Percentiles rank a stretch among this genome's conserved stretches.
phyloP scores from a whole-genome alignment of 2,113 vertebrate genomes.

The Paraplagusia blochii region DNA sequence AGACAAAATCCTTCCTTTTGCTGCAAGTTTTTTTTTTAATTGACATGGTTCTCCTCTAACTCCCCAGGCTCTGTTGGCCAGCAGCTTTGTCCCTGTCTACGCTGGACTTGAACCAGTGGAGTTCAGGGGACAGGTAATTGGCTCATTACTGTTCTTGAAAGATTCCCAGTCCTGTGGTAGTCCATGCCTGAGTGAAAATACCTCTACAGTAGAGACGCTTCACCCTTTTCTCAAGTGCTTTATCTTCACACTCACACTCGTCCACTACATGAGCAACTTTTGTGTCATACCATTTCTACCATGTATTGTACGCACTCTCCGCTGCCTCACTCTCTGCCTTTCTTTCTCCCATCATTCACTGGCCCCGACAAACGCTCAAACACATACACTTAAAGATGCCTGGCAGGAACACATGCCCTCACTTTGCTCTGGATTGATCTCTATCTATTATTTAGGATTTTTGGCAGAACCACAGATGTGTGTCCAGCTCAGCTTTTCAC shows the following conservation, averaged over 20 bases:
- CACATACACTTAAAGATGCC: background rate
- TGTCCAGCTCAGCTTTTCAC: background rate
- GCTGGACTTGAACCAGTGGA: slow-evolving; percentile 83
- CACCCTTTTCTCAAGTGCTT: background rate
- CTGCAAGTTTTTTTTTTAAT: background rate
- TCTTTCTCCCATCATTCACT: too few species aligned
- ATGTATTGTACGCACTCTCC: too few species aligned
- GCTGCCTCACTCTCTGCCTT: too few species aligned
- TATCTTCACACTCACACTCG: too few species aligned
- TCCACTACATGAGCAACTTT: too few species aligned
- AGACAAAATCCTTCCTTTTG: background rate
- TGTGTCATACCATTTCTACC: too few species aligned
- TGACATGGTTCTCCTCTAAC: background rate
- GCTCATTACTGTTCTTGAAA: background rate
- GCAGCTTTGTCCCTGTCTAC: slow-evolving; percentile 88
- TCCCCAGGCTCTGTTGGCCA: slow-evolving; percentile 84
- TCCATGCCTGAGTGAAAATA: background rate
- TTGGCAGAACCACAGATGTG: background rate
- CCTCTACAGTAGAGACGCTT: background rate
- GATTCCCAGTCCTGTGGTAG: background rate
- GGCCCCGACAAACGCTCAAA: too few species aligned
- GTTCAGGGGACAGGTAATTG: slow-evolving; percentile 85
- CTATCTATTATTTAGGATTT: background rate
- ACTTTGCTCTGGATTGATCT: background rate
- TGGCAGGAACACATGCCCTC: background rate